phyloP scores from a whole-genome alignment of 2,888 invertebrate genomes.

The Hecatera dysodea region DNA sequence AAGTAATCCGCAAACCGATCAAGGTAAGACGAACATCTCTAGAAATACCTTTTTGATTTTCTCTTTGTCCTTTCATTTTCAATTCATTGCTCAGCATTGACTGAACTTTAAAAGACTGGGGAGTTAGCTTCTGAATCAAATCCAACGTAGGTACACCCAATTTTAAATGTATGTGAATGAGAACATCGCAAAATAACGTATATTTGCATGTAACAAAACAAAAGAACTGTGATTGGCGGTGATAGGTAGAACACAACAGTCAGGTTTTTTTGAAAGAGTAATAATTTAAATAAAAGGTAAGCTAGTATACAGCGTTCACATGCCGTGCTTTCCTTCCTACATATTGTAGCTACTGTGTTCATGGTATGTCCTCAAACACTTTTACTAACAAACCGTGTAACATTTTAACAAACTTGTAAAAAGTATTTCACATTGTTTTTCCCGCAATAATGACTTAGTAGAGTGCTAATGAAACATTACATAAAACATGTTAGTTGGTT shows the following conservation, averaged over 20 bases:
- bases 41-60: too few relatives aligned
- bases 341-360: constrained; percentile 36
- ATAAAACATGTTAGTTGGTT: constrained; percentile 55
- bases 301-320: constrained; percentile 41
- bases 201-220: neutral
- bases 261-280: constrained; percentile 55
- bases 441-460: constrained; percentile 53
- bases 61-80: neutral
- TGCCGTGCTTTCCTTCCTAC: constrained; percentile 47
- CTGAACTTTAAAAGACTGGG: too few relatives aligned
- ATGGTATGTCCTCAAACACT: constrained; percentile 49
- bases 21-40: constrained; percentile 88
- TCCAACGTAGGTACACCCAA: neutral
- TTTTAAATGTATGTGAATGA: neutral
- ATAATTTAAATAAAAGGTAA: constrained; percentile 65
- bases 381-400: constrained; percentile 59
- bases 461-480: constrained; percentile 54
- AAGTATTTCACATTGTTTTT: constrained; percentile 51
- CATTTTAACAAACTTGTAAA: constrained; percentile 53
- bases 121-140: constrained; percentile 8
- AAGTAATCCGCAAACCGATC: constrained; percentile 92
- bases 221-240: too few relatives aligned
- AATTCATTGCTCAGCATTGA: neutral
- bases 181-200: neutral
- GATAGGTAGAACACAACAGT: constrained; percentile 27